Percentiles rank a stretch among this genome's conserved stretches.
Evolutionary conservation across 2,888 invertebrate species (phyloP).

Genomic region (Antheraea yamamai): DNA sequence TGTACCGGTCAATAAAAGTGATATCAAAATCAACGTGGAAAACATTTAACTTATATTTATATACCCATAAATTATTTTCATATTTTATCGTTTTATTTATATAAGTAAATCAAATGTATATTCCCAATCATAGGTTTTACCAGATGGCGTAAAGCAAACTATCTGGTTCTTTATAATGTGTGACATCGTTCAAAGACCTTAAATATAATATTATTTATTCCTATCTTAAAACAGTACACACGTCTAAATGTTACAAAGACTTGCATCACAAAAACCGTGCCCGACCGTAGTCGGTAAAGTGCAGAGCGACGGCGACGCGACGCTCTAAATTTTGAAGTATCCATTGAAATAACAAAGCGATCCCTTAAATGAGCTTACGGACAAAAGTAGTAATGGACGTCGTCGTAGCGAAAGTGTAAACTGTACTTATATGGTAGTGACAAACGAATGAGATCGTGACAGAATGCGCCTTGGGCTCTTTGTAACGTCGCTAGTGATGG

Average conservation of each 20-base stretch:
- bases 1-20: too few species aligned
- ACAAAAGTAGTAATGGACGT: conserved; percentile 16
- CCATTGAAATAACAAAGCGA: neutral
- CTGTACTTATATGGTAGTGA: conserved; percentile 17
- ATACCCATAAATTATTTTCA: too few species aligned
- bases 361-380: conserved; percentile 1
- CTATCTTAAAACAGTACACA: neutral
- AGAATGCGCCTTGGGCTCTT: conserved; percentile 59
- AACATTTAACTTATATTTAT: too few species aligned
- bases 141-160: neutral
- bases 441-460: conserved; percentile 54
- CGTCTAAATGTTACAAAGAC: conserved; percentile 2
- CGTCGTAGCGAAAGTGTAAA: conserved; percentile 15
- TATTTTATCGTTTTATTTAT: too few species aligned
- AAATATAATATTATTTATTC: neutral
- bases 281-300: neutral
- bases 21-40: too few species aligned
- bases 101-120: neutral
- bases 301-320: neutral
- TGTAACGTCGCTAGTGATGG: conserved; percentile 41
- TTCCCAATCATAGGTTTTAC: neutral
- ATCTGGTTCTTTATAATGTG: neutral
- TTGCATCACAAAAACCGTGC: conserved; percentile 13
- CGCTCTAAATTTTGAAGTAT: neutral
- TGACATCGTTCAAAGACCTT: neutral